phyloP scores from a whole-genome alignment of 2,113 vertebrate genomes.

The Oncorhynchus keta region DNA sequence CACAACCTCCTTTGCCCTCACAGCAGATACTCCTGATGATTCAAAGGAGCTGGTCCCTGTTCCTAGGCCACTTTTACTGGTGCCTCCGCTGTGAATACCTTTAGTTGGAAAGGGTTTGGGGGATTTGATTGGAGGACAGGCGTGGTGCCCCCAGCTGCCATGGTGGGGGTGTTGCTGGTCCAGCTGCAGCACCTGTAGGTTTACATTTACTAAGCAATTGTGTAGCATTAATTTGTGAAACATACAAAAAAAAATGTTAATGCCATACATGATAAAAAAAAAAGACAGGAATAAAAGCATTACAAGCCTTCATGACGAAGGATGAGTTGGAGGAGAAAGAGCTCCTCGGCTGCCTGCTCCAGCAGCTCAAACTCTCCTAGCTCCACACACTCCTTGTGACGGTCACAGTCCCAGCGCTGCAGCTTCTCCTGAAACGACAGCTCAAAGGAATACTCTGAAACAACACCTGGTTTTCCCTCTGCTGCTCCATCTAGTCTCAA shows the following conservation, averaged over 20 bases:
- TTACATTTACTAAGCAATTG: too few species aligned
- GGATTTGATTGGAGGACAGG: constrained; percentile 87
- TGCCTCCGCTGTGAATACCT: not conserved
- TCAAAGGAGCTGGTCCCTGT: not conserved
- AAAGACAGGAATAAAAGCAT: not conserved
- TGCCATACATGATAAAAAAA: too few species aligned
- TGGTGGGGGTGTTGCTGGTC: constrained; percentile 68
- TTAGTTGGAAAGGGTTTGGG: constrained; percentile 24
- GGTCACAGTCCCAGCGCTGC: constrained; percentile 80
- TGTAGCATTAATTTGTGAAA: too few species aligned
- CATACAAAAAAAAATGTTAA: too few species aligned
- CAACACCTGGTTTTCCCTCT: not conserved
- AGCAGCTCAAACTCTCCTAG: constrained; percentile 95
- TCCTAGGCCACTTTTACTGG: not conserved
- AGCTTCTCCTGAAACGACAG: constrained; percentile 84
- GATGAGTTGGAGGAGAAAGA: constrained; percentile 97
- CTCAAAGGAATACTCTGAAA: constrained; percentile 77
- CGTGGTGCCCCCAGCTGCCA: constrained; percentile 57
- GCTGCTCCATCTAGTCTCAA: not conserved
- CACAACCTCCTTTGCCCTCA: not conserved
- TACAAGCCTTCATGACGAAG: constrained; percentile 82
- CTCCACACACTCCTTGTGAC: constrained; percentile 82
- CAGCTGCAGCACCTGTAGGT: constrained; percentile 71
- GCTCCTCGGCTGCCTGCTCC: constrained; percentile 90
- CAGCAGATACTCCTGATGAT: not conserved